Evolutionary conservation across 2,113 vertebrate genomes (phyloP).

Genomic region (Ranitomeya variabilis): DNA sequence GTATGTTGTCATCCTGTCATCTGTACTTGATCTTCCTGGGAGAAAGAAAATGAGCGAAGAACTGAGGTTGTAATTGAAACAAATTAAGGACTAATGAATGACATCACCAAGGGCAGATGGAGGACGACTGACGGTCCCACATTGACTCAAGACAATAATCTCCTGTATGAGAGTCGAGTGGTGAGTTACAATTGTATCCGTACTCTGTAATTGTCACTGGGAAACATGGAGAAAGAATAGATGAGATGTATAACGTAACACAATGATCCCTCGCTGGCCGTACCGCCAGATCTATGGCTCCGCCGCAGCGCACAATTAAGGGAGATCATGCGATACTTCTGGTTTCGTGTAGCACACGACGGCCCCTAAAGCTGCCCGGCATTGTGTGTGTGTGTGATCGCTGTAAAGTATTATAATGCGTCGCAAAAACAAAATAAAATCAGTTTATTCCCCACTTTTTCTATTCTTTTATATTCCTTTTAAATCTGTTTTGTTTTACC

Average conservation of each 20-base stretch:
- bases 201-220: constrained; percentile 18
- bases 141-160: constrained; percentile 39
- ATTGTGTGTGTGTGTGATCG: constrained; percentile 21
- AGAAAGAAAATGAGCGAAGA: constrained; percentile 26
- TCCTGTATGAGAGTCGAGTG: constrained; percentile 41
- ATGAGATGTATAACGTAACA: constrained; percentile 30
- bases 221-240: constrained; percentile 23
- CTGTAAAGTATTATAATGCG: constrained; percentile 37
- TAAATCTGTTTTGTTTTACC: constrained; percentile 53
- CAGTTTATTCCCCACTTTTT: constrained; percentile 24
- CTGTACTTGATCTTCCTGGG: constrained; percentile 40
- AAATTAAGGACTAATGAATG: constrained; percentile 54
- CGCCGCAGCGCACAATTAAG: neutral
- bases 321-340: neutral
- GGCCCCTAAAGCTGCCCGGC: neutral
- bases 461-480: constrained; percentile 49
- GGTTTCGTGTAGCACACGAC: neutral
- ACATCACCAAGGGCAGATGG: constrained; percentile 47
- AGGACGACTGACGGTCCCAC: constrained; percentile 35
- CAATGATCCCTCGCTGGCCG: constrained; percentile 12
- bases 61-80: constrained; percentile 47
- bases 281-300: neutral
- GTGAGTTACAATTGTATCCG: constrained; percentile 32
- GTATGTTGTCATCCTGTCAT: constrained; percentile 44
- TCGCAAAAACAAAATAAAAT: constrained; percentile 47